Base-by-base conservation (phyloP, 1,140 invertebrate species). In the Aradophagus sp. region DNA sequence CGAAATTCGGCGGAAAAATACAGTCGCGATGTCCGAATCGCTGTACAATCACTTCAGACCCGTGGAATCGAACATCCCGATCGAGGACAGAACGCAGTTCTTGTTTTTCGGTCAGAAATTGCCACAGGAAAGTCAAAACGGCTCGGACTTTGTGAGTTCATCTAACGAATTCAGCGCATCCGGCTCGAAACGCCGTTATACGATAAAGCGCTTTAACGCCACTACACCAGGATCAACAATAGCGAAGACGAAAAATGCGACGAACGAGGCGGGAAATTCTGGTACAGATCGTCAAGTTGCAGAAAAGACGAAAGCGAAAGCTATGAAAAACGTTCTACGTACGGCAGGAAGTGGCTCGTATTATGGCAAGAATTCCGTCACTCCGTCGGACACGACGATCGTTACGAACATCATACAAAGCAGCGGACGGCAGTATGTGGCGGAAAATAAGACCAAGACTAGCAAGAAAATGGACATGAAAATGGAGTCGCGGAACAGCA, bases 91-190 rank as follows among this genome's bases (percentile, higher is more conserved):
- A 83, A 88, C 89, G 34, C 90, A 90, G 26, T 92, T 91, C 78
- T 81, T 91, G n/a, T 90, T 87, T 65, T 92, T 92, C 77, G 90
- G 90, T 0, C 89, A 91, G 75, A 91, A 91, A 75, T 53, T 91
- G n/a, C 85, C 81, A 0, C 77, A 78, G 0, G 81, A 83, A 8
- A 53, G 20, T 29, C 74, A 76, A n/a, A 81, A 75, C 35, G 34
- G n/a, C 0, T 63, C 69, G 5, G 66, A 31, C 0, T 73, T 65
- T 0, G 52, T 56, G 0, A 79, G 53, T 36, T 29, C 73, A 0
- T 68, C 77, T 7, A 77, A 73, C 8, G 58, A 73, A 0, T 47
- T 75, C 4, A 77, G 41, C 8, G 65, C 55, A 1, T 2, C 65
- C 2, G 74, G 48, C 4, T 80, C 77, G 0, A 69, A 82, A n/a